Conservation (phyloP, 2,797 vertebrate species). For the Bovichtus diacanthus region DNA sequence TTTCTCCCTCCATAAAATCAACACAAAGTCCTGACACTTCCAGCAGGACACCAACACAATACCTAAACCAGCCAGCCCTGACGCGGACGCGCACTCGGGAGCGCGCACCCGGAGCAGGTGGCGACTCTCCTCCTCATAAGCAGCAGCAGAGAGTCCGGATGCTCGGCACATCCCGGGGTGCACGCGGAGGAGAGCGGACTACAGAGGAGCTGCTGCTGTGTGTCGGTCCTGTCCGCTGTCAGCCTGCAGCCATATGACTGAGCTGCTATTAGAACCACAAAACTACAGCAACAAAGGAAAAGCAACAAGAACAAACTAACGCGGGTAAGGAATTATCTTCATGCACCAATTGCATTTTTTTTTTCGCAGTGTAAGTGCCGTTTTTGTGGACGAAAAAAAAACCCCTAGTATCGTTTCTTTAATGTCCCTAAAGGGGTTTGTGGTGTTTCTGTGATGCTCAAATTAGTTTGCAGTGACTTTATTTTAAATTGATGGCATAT, state of each 20-base stretch:
- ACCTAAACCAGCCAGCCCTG: slow-evolving; percentile 2
- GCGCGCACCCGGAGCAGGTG: slow-evolving; percentile 66
- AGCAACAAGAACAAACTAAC: slow-evolving; percentile 29
- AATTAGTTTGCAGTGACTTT: slow-evolving; percentile 20
- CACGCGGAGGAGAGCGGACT: slow-evolving; percentile 43
- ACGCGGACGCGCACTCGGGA: slow-evolving; percentile 68
- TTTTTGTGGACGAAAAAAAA: not conserved
- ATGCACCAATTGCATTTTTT: not conserved
- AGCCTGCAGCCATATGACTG: slow-evolving; percentile 49
- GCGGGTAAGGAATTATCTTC: slow-evolving; percentile 54
- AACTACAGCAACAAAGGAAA: slow-evolving; percentile 29
- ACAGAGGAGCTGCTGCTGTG: slow-evolving; percentile 36
- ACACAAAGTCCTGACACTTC: not conserved
- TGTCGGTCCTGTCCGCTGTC: slow-evolving; percentile 30
- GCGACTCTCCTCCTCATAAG: slow-evolving; percentile 63
- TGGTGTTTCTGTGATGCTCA: not conserved
- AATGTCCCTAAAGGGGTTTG: not conserved
- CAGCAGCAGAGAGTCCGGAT: slow-evolving; percentile 60
- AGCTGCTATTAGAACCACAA: slow-evolving; percentile 28
- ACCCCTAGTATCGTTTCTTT: not conserved
- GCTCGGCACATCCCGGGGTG: slow-evolving; percentile 58
- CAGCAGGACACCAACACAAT: not conserved
- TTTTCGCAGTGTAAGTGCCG: no score
- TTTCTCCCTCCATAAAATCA: not conserved
- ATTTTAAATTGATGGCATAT: not conserved